A percentile compares a stretch with the other conserved stretches of the same genome.
These are phyloP conservation scores for Syngnathus rostellatus DNA, from an alignment of 2,797 vertebrate species.

Conservation along the genomic window DNA sequence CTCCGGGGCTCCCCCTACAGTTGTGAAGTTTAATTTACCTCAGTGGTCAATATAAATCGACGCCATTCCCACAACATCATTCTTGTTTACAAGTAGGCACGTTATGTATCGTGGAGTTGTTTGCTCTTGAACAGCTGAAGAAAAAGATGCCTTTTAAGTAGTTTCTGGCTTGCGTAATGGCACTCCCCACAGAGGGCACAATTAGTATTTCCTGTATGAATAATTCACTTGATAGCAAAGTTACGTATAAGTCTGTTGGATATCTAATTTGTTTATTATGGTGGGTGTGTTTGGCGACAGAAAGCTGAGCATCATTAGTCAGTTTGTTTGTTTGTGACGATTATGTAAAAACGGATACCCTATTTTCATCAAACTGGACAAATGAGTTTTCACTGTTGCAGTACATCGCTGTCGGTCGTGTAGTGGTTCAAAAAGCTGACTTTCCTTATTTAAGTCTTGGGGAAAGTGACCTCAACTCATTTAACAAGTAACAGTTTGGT, in stretches of 20 bases:
- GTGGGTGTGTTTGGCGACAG: neutral
- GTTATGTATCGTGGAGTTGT: neutral
- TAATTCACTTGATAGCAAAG: neutral
- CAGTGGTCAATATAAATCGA: neutral
- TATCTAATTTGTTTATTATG: neutral
- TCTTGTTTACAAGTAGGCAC: neutral
- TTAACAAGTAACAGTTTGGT: neutral
- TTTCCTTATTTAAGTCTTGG: neutral
- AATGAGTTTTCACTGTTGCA: neutral
- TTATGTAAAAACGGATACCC: neutral
- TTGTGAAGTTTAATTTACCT: neutral
- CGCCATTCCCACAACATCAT: neutral
- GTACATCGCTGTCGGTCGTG: neutral
- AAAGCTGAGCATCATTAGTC: neutral
- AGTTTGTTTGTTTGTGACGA: neutral
- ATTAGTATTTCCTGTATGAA: neutral
- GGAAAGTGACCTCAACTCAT: neutral
- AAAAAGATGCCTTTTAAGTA: conserved; percentile 3
- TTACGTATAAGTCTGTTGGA: neutral
- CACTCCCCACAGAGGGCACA: neutral
- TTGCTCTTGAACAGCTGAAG: neutral
- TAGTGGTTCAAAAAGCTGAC: neutral
- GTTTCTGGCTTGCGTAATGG: neutral
- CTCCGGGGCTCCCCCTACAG: conserved; percentile 7
- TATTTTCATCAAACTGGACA: neutral